These are phyloP conservation scores for Harpagoxenus sublaevis DNA, from an alignment of 2,888 invertebrate species.

Conservation along the genomic window DNA sequence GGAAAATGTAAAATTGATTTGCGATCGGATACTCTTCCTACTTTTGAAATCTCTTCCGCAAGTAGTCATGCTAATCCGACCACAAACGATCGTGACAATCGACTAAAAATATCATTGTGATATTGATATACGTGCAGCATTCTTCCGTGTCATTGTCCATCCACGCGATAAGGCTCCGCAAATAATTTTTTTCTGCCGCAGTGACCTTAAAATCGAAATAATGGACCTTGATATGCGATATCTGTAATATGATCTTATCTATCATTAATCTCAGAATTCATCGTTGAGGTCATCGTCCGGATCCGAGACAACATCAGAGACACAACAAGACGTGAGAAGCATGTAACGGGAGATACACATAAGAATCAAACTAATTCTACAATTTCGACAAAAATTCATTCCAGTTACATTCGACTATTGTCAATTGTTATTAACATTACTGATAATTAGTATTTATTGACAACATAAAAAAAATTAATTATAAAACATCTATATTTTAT, in stretches of 20 bases:
- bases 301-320: not conserved
- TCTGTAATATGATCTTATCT: slow-evolving; percentile 26
- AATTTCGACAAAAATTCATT: too few species aligned
- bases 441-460: too few species aligned
- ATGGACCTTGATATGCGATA: not conserved
- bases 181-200: slow-evolving; percentile 8
- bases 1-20: not conserved
- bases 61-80: not conserved
- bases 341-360: not conserved
- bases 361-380: not conserved
- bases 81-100: not conserved
- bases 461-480: too few species aligned
- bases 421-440: too few species aligned
- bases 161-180: not conserved
- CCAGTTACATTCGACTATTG: too few species aligned
- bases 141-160: slow-evolving; percentile 15
- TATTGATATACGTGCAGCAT: slow-evolving; percentile 12
- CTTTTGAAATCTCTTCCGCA: not conserved
- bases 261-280: not conserved
- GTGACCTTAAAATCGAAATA: slow-evolving; percentile 30
- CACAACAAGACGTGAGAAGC: not conserved
- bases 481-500: too few species aligned
- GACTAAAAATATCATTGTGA: slow-evolving; percentile 39
- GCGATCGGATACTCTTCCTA: not conserved
- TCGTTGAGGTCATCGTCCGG: not conserved